Evolutionary conservation across 1,140 invertebrate genomes (phyloP), one percentile per base, ranked within the genome.

Genomic region (Chrysoperla carnea): DNA sequence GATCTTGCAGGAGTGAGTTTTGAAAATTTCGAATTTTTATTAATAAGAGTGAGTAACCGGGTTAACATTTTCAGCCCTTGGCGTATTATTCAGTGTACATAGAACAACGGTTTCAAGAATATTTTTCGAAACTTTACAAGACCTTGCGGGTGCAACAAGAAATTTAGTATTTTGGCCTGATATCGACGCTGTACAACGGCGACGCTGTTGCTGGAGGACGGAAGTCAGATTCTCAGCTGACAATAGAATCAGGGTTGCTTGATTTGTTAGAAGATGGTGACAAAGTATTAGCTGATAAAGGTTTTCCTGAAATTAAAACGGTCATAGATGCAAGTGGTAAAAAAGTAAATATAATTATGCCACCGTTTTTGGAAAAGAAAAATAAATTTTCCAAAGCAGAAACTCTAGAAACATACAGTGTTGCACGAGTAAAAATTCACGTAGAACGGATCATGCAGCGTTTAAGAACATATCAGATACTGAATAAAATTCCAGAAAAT

Each of bases 391-490:
- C 17, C 17, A 23, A 23, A 23, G 17, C 17, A 23, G 17, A 23
- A 23, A 23, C 17, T 23, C 17, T 3, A 23, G 17, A 23, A 23
- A 23, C 17, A 23, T 23, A 23, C 17, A 23, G 50, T 35, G 48
- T 59, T 31, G 55, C 57, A 17, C 50, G 45, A 46, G 49, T 57
- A 35, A 36, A 55, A 28, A 58, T 59, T 39, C 57, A 59, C 46
- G 56, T 60, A 9, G 57, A 60, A 47, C 37, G 52, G 41, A 50
- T 48, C 1, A 57, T 60, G 37, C 45, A 52, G 36, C 42, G 53
- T 44, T 41, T 50, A 17, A 50, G 49, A 48, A 43, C 45, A 35
- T 52, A 50, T 42, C 38, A 45, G 13, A 53, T 57, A 36, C 39
- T 50, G 27, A 41, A 44, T 39, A 51, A 50, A 44, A 42, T 54